Evolutionary conservation across 2,113 vertebrate species (phyloP).

Genomic region (Tricholaema leucomelas): DNA sequence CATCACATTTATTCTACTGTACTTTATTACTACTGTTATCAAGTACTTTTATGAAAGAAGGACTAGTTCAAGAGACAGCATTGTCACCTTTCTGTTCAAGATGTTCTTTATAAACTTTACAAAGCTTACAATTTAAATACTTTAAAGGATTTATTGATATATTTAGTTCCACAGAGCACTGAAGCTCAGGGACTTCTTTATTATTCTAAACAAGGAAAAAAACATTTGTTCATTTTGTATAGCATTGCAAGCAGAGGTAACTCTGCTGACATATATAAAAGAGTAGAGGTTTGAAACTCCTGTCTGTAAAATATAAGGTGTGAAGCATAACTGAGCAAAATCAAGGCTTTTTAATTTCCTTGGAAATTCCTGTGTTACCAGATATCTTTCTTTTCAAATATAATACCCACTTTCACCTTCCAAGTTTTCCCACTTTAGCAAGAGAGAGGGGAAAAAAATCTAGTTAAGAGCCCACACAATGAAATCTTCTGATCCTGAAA

Average conservation of each 20-base stretch:
- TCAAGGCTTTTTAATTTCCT: neutral
- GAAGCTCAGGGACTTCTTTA: neutral
- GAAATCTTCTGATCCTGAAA: neutral
- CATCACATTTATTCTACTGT: neutral
- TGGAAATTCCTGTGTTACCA: neutral
- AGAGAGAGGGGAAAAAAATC: neutral
- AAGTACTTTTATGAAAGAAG: neutral
- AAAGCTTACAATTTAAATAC: neutral
- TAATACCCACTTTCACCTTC: neutral
- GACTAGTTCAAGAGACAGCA: neutral
- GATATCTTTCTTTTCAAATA: neutral
- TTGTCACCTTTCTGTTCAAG: neutral
- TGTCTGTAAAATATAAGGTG: neutral
- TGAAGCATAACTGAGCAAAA: neutral
- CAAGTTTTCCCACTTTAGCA: neutral
- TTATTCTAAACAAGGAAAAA: neutral
- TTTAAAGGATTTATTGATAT: neutral
- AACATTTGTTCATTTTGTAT: neutral
- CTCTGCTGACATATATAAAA: rapidly evolving
- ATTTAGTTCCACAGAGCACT: neutral
- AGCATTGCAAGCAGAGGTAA: neutral
- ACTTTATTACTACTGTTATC: neutral
- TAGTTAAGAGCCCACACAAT: neutral
- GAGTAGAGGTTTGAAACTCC: neutral
- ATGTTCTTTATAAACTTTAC: neutral